Conservation (phyloP, 2,888 invertebrate genomes). For the Drosophila hawaiiensis region DNA sequence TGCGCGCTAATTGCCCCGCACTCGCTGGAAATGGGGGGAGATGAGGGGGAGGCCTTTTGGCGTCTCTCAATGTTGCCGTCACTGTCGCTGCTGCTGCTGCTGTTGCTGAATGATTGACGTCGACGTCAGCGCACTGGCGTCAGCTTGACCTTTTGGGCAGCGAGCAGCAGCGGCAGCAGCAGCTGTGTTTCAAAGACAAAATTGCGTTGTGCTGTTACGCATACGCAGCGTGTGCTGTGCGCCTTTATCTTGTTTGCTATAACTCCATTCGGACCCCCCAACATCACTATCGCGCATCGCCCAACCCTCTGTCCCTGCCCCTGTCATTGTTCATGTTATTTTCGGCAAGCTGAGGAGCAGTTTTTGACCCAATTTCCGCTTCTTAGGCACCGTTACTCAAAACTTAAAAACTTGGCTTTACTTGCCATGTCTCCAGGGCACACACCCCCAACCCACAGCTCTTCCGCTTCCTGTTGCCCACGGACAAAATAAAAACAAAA, state of each 20-base stretch:
- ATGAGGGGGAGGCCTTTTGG: conserved; percentile 10
- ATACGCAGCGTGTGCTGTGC: conserved; percentile 64
- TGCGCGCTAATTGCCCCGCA: conserved; percentile 82
- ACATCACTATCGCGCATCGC: not conserved
- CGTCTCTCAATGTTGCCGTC: conserved; percentile 55
- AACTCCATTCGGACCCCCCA: not conserved
- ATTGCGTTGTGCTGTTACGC: conserved; percentile 62
- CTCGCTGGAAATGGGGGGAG: conserved; percentile 48
- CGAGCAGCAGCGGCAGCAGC: conserved; percentile 20
- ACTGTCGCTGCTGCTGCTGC: conserved; percentile 48
- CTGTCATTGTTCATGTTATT: conserved; percentile 24
- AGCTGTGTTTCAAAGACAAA: conserved; percentile 43
- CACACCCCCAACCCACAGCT: not conserved
- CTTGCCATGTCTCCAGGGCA: conserved; percentile 44
- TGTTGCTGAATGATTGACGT: conserved; percentile 57
- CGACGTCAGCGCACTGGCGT: conserved; percentile 26
- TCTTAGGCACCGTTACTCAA: conserved; percentile 67
- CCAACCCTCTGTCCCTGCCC: not conserved
- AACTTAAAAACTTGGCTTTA: conserved; percentile 45
- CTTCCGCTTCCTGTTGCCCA: conserved; percentile 26
- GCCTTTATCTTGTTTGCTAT: conserved; percentile 23
- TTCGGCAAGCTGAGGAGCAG: conserved; percentile 44
- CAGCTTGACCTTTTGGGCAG: conserved; percentile 72
- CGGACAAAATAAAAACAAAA: conserved; percentile 22
- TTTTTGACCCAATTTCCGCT: conserved; percentile 78